These are phyloP conservation scores for Papilio aristodemus DNA, from an alignment of 1,140 invertebrate species.

Conservation along the genomic window DNA sequence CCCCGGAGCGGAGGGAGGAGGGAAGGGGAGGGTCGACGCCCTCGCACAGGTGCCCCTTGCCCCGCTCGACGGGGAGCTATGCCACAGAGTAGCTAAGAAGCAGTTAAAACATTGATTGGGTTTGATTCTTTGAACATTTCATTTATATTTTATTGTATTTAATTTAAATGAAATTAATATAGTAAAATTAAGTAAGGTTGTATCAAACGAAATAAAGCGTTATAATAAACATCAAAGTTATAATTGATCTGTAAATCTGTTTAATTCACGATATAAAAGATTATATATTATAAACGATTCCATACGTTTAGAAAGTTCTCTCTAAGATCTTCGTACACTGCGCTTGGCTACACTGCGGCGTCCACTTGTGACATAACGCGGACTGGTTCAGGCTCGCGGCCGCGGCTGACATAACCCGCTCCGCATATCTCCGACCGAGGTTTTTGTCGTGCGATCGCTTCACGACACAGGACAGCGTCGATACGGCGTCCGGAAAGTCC, in stretches of 20 bases:
- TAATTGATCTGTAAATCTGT: no score
- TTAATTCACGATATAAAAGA: no score
- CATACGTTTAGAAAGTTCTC: no score
- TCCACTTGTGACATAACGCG: slow-evolving; percentile 31
- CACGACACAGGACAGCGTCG: slow-evolving; percentile 24
- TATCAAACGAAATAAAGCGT: no score
- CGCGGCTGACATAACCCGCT: slow-evolving; percentile 34
- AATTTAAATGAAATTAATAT: no score
- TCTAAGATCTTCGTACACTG: not conserved
- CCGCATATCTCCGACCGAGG: slow-evolving; percentile 31
- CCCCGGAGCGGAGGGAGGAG: not conserved
- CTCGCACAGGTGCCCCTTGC: slow-evolving; percentile 29
- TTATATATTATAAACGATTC: no score
- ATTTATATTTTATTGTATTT: not conserved
- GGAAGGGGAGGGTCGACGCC: slow-evolving; percentile 23
- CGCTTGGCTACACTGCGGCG: slow-evolving; percentile 17
- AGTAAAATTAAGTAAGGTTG: no score
- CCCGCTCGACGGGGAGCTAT: slow-evolving; percentile 10
- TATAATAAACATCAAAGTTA: no score
- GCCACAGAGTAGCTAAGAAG: slow-evolving; percentile 2
- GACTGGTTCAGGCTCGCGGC: slow-evolving; percentile 23
- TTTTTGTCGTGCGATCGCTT: slow-evolving; percentile 34
- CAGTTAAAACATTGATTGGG: not conserved
- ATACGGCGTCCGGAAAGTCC: not conserved
- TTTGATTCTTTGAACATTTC: not conserved